phyloP scores from a whole-genome alignment of 2,888 invertebrate genomes.

The Tenodera sinensis region DNA sequence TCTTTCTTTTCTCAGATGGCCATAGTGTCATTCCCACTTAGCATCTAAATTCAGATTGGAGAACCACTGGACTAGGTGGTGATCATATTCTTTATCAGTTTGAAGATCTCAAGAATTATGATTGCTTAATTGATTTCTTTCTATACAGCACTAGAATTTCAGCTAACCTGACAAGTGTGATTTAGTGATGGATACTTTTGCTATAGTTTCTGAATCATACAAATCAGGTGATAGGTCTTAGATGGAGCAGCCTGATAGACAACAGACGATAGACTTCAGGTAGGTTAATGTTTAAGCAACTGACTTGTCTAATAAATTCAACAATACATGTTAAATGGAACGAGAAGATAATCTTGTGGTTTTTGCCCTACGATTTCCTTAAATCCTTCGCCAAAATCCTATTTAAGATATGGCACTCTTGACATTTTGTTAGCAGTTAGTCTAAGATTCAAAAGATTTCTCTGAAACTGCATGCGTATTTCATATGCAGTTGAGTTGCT shows the following conservation, averaged over 20 bases:
- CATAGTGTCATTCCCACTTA: not conserved
- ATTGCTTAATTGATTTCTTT: not conserved
- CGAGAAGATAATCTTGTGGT: too few relatives aligned
- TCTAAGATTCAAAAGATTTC: too few relatives aligned
- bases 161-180: not conserved
- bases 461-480: too few relatives aligned
- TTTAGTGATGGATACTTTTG: not conserved
- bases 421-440: too few relatives aligned
- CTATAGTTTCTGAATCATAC: not conserved
- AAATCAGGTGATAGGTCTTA: not conserved
- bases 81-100: constrained; percentile 26
- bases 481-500: too few relatives aligned
- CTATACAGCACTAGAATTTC: not conserved
- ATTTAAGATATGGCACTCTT: too few relatives aligned
- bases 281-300: not conserved
- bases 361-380: too few relatives aligned
- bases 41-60: not conserved
- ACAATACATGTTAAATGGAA: not conserved
- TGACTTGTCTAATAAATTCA: not conserved
- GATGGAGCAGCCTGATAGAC: not conserved
- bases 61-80: not conserved
- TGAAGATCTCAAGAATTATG: not conserved
- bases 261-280: not conserved
- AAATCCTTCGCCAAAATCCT: too few relatives aligned
- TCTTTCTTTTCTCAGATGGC: not conserved